Evolutionary conservation across 92 coral and sea anemone species (phyloP).

Genomic region (Parazoanthus atlanticus): DNA sequence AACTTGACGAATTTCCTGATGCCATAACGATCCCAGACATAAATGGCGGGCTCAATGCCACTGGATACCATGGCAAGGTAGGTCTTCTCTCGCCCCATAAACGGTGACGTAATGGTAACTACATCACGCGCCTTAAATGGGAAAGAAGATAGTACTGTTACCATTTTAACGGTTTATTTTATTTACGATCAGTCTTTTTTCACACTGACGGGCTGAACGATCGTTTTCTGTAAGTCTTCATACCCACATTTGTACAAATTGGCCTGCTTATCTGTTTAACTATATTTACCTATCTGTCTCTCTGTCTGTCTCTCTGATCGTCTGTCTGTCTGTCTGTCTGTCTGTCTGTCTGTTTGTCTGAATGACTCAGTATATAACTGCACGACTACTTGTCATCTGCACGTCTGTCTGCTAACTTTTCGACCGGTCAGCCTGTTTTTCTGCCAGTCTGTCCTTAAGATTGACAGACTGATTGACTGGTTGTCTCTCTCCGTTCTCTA

Average conservation of each 20-base stretch:
- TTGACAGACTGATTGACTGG: too few relatives aligned
- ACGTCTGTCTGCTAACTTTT: too few relatives aligned
- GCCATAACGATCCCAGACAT: conserved; percentile 87
- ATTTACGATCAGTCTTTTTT: too few relatives aligned
- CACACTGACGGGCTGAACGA: too few relatives aligned
- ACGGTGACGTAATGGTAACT: conserved; percentile 86
- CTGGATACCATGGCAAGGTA: conserved; percentile 91
- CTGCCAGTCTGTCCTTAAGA: too few relatives aligned
- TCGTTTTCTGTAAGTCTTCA: too few relatives aligned
- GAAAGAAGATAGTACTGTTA: background rate
- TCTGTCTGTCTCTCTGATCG: background rate
- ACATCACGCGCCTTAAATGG: conserved; percentile 81
- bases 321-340: background rate
- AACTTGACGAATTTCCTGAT: conserved; percentile 78
- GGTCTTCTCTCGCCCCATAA: conserved; percentile 91
- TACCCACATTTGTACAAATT: too few relatives aligned
- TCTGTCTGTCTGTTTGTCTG: background rate
- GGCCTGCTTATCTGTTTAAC: background rate
- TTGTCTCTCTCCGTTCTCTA: too few relatives aligned
- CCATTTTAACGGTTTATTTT: too few relatives aligned
- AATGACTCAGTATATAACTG: too few relatives aligned
- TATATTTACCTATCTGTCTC: background rate
- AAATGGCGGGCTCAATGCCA: conserved; percentile 74
- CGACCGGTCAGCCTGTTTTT: too few relatives aligned
- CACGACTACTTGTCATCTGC: too few relatives aligned